Percentiles rank a stretch among this genome's conserved stretches.
phyloP scores from a whole-genome alignment of 2,888 invertebrate genomes.

The Pinctada fucata region DNA sequence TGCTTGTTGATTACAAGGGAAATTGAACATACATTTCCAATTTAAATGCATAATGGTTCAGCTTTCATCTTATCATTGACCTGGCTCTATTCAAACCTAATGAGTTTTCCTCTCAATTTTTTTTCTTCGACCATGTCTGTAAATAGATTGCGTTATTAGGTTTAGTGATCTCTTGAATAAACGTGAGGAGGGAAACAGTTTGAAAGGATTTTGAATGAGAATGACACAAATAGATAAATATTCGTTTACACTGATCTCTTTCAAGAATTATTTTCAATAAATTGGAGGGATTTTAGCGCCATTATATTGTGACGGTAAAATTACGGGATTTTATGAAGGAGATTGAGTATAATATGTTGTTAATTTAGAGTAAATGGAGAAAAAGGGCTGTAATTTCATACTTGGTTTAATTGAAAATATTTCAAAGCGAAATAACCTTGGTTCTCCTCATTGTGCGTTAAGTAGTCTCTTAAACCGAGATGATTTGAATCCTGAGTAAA shows the following conservation, averaged over 20 bases:
- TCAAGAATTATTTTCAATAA: too few species aligned
- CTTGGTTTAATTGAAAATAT: not conserved
- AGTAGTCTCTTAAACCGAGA: too few species aligned
- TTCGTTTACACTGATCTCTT: too few species aligned
- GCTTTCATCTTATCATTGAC: conserved; percentile 20
- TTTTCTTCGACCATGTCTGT: conserved; percentile 1
- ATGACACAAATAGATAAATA: too few species aligned
- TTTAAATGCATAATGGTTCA: conserved; percentile 39
- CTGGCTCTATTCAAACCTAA: not conserved
- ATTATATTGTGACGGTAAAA: too few species aligned
- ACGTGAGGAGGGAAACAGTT: too few species aligned
- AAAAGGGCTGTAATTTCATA: not conserved
- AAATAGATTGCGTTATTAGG: not conserved
- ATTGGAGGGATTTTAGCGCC: too few species aligned
- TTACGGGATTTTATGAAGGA: not conserved
- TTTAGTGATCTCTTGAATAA: too few species aligned
- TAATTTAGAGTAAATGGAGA: not conserved
- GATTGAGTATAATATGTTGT: not conserved
- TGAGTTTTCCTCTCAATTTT: conserved; percentile 8
- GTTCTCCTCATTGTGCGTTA: not conserved
- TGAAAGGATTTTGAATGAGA: too few species aligned
- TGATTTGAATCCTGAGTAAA: too few species aligned
- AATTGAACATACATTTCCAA: conserved; percentile 43
- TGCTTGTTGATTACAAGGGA: conserved; percentile 30
- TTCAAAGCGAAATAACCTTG: conserved; percentile 3